Conservation (phyloP, 1,140 invertebrate genomes). For the Drosophila serrata region DNA sequence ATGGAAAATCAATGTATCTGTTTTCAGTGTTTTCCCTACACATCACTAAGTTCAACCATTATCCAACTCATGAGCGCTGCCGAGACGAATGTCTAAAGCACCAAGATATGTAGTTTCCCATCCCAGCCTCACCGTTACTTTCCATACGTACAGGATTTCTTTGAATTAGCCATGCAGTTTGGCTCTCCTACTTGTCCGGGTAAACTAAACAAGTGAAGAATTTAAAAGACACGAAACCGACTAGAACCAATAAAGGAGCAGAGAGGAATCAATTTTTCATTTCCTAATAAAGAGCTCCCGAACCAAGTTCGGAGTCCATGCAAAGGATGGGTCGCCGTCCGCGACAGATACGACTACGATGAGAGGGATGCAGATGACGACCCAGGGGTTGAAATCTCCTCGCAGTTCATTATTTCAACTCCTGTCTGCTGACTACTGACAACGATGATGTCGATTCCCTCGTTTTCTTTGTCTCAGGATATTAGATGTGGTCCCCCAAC, state of each 20-base stretch:
- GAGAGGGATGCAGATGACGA: constrained; percentile 16
- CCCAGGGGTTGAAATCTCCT: background rate
- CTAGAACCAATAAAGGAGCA: background rate
- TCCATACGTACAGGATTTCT: background rate
- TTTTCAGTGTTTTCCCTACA: background rate
- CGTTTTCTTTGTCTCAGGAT: constrained; percentile 33
- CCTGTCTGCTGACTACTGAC: constrained; percentile 29
- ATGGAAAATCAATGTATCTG: background rate
- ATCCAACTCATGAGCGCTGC: background rate
- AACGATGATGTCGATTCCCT: constrained; percentile 28
- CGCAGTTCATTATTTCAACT: constrained; percentile 68
- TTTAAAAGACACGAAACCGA: background rate
- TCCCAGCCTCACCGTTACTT: background rate
- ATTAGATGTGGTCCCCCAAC: constrained; percentile 44
- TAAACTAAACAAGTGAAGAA: background rate
- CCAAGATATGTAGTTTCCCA: background rate
- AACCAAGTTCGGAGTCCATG: constrained; percentile 25
- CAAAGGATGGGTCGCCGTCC: constrained; percentile 57
- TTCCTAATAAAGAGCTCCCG: constrained; percentile 3
- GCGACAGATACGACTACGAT: constrained; percentile 40
- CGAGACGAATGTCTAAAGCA: background rate
- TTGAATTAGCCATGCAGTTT: background rate
- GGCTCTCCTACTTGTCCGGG: background rate
- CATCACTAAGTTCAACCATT: background rate
- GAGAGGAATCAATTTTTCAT: background rate